Conservation (phyloP, 1,140 invertebrate genomes). For the Venustaconcha ellipsiformis region DNA sequence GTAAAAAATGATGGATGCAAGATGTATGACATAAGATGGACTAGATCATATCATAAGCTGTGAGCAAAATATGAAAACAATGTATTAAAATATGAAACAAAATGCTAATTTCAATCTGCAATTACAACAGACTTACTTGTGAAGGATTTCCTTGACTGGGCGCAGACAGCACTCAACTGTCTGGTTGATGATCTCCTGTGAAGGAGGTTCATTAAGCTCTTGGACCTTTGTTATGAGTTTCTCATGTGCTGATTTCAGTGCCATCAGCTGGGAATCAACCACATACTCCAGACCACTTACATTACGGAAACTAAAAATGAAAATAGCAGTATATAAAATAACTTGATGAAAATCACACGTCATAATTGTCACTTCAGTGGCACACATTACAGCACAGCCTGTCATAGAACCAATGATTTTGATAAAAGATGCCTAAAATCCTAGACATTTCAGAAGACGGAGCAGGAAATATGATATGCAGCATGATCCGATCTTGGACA, state of each 20-base stretch:
- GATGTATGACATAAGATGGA: not conserved
- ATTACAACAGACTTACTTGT: slow-evolving; percentile 36
- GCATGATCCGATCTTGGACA: too few relatives aligned
- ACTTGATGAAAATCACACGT: not conserved
- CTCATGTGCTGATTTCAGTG: slow-evolving; percentile 66
- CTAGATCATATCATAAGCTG: not conserved
- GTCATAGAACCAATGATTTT: not conserved
- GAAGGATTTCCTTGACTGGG: slow-evolving; percentile 62
- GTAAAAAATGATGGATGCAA: too few relatives aligned
- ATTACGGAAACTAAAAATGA: slow-evolving; percentile 61
- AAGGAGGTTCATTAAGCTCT: slow-evolving; percentile 60
- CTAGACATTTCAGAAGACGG: too few relatives aligned
- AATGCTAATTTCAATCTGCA: not conserved
- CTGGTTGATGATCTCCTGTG: slow-evolving; percentile 70
- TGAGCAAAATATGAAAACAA: not conserved
- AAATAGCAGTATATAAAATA: not conserved
- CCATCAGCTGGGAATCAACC: slow-evolving; percentile 67
- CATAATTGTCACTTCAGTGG: too few relatives aligned
- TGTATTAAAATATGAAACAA: not conserved
- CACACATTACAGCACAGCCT: not conserved
- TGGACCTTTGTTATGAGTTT: slow-evolving; percentile 59
- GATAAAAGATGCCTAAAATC: not conserved
- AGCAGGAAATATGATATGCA: too few relatives aligned
- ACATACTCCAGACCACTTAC: slow-evolving; percentile 67
- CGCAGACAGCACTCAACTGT: slow-evolving; percentile 79